A percentile compares a stretch with the other conserved stretches of the same genome.
These are phyloP conservation scores for Colinus virginianus DNA, from an alignment of 2,113 vertebrate species.

Conservation along the genomic window DNA sequence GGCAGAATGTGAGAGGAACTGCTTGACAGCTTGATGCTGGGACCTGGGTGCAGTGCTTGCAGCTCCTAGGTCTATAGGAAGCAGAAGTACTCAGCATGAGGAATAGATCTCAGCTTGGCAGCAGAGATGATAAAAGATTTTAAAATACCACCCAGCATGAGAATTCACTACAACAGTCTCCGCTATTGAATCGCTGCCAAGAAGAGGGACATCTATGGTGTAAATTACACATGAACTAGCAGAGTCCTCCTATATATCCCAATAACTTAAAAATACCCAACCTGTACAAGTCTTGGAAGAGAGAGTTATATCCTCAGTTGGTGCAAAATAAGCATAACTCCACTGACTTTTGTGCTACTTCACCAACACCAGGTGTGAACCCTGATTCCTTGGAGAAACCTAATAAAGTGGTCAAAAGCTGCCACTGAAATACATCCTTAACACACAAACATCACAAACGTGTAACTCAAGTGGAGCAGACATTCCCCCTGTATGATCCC, in stretches of 20 bases:
- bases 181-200: conserved; percentile 3
- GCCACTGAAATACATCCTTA: conserved; percentile 72
- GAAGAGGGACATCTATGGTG: not conserved
- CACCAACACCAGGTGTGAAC: conserved; percentile 13
- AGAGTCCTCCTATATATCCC: not conserved
- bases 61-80: not conserved
- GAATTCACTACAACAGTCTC: not conserved
- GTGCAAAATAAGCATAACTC: conserved; percentile 24
- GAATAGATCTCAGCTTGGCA: not conserved
- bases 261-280: not conserved
- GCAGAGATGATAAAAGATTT: not conserved
- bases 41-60: not conserved
- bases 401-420: conserved; percentile 61
- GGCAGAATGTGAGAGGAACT: conserved; percentile 27
- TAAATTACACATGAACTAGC: conserved; percentile 17
- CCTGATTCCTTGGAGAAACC: conserved; percentile 11
- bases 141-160: not conserved
- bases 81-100: not conserved
- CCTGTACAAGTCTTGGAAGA: not conserved
- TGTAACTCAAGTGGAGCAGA: conserved; percentile 66
- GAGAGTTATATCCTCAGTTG: not conserved
- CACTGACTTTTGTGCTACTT: not conserved
- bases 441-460: conserved; percentile 65
- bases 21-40: not conserved
- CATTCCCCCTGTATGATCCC: conserved; percentile 63